Conservation (phyloP, 2,797 vertebrate species). For the Ctenosaura bakeri region DNA sequence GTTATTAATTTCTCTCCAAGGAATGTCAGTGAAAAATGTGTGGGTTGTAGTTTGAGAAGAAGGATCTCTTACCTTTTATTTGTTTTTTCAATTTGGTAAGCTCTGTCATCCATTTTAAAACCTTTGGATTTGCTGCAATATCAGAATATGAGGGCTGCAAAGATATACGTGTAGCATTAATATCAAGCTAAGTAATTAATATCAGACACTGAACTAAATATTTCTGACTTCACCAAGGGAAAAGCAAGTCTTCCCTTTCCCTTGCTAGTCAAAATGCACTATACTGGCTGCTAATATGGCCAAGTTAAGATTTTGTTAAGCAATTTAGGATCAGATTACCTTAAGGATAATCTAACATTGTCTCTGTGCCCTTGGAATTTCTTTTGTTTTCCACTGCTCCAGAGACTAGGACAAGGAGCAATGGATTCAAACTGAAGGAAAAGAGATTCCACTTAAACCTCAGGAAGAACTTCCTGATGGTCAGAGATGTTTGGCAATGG, state of each 20-base stretch:
- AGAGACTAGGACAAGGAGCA: too few species aligned
- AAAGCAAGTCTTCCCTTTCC: background rate
- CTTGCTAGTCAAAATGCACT: background rate
- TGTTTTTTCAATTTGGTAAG: conserved; percentile 96
- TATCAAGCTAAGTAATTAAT: background rate
- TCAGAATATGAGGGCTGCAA: conserved; percentile 94
- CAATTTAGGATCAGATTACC: background rate
- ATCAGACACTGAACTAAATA: background rate
- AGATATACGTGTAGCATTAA: background rate
- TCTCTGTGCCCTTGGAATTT: too few species aligned
- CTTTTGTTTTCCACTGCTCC: too few species aligned
- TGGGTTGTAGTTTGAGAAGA: background rate
- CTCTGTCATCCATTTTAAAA: conserved; percentile 98
- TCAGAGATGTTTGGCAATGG: too few species aligned
- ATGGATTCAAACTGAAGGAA: too few species aligned
- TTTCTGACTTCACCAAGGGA: background rate
- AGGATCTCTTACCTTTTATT: conserved; percentile 90
- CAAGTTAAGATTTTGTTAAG: background rate
- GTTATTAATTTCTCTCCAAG: background rate
- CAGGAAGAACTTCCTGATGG: too few species aligned
- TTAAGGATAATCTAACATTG: too few species aligned
- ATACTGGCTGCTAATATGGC: background rate
- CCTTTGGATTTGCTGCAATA: conserved; percentile 97
- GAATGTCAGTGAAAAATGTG: background rate
- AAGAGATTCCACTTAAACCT: too few species aligned